These are phyloP conservation scores for Saccopteryx leptura DNA, from an alignment of 2,113 vertebrate genomes.

Conservation along the genomic window DNA sequence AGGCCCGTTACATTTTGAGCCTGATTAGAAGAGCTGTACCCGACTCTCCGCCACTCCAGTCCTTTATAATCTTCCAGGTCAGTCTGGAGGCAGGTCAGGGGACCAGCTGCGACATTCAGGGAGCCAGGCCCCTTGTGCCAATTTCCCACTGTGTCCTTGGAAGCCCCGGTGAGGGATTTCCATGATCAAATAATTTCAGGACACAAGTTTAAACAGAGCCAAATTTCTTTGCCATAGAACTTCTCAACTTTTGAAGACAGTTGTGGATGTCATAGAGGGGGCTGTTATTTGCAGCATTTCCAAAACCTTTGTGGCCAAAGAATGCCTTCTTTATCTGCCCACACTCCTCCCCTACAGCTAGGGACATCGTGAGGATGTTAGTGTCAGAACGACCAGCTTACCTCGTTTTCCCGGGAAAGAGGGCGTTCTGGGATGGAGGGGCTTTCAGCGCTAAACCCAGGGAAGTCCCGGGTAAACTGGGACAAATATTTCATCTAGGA, in stretches of 20 bases:
- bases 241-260: neutral
- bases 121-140: neutral
- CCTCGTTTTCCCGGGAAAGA: neutral
- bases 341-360: too few species aligned
- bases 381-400: neutral
- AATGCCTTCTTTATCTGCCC: neutral
- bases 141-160: too few species aligned
- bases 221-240: neutral
- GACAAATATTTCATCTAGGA: neutral
- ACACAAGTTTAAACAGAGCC: neutral
- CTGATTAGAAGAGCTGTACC: too few species aligned
- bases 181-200: neutral
- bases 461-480: neutral
- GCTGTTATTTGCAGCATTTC: neutral
- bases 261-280: neutral
- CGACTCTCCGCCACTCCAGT: fast-evolving
- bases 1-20: neutral
- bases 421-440: neutral
- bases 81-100: neutral
- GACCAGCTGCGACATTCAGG: neutral
- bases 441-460: neutral
- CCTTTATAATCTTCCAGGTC: neutral
- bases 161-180: neutral
- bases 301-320: neutral
- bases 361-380: neutral